Base-by-base conservation (phyloP, 2,797 vertebrate genomes). In the Propithecus deckenii region DNA sequence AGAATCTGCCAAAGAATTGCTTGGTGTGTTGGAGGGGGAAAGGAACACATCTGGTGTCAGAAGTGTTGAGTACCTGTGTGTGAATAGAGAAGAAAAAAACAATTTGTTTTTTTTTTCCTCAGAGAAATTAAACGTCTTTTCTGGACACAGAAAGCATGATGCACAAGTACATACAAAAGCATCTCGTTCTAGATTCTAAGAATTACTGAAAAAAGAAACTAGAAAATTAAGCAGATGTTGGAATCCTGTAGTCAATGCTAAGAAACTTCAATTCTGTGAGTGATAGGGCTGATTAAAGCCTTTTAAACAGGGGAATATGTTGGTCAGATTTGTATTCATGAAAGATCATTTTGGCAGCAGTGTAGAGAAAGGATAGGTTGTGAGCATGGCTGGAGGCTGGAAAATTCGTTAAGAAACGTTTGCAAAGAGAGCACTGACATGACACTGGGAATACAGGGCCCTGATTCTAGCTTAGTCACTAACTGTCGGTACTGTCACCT, bases 311-410 rank as follows among this genome's bases (percentile, higher is more conserved):
- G 43, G 76, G 43, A 93, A 41, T 92, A 87, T 74, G 17, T 75
- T 90, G 76, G 84, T 94, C 63, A 95, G 61, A 89, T 96, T 91
- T 94, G 79, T 91, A 81, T 94, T 86, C 86, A 80, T 57, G 48
- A 87, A 84, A 94, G 65, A 92, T 84, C 12, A 52, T 79, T 95
- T 57, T 84, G 85, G 85, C 63, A 92, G 65, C 55, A 94, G 55
- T 59, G 38, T 52, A 38, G 59, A 90, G 43, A 94, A 97, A 80
- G 48, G 41, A 92, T 95, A 7, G 0, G 46, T 92, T 63, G n/a
- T 92, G 38, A 41, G n/a, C 63, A 76, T 87, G 50, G 92, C 12
- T 85, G 4, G 65, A 92, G 72, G 65, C 57, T 92, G 59, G 46
- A 85, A 92, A 92, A 76, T 81, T 65, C 13, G 25, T 87, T 95